These are phyloP conservation scores for Philaethria dido DNA, from an alignment of 2,888 invertebrate genomes.

Conservation along the genomic window DNA sequence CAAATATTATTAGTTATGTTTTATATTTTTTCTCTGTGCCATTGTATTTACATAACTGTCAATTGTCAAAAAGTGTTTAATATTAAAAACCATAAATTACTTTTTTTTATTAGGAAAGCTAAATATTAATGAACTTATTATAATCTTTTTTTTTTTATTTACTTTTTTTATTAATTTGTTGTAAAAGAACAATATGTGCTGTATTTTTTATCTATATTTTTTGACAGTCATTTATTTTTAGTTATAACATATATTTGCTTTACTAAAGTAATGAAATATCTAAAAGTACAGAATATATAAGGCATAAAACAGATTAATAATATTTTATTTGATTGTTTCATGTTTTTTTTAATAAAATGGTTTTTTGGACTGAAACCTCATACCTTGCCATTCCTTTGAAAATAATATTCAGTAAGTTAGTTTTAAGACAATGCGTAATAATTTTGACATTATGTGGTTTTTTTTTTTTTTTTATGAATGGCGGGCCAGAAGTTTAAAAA, in stretches of 20 bases:
- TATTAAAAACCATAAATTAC: neutral
- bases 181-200: neutral
- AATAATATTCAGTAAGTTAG: conserved; percentile 44
- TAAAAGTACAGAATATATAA: conserved; percentile 12
- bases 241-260: neutral
- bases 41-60: conserved; percentile 5
- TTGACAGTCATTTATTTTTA: conserved; percentile 14
- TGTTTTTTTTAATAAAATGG: conserved; percentile 2
- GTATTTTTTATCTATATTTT: conserved; percentile 7
- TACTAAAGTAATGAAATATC: neutral
- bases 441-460: conserved; percentile 13
- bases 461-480: neutral
- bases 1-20: conserved; percentile 14
- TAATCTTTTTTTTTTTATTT: neutral
- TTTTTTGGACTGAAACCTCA: conserved; percentile 43
- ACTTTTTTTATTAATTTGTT: neutral
- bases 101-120: neutral
- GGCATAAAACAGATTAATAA: neutral
- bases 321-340: neutral
- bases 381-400: conserved; percentile 61
- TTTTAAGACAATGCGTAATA: conserved; percentile 64
- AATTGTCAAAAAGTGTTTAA: neutral
- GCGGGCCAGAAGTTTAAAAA: neutral
- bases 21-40: conserved; percentile 19
- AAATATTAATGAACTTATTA: no score